Evolutionary conservation across 1,140 invertebrate genomes (phyloP).

Genomic region (Saccostrea glomerata): DNA sequence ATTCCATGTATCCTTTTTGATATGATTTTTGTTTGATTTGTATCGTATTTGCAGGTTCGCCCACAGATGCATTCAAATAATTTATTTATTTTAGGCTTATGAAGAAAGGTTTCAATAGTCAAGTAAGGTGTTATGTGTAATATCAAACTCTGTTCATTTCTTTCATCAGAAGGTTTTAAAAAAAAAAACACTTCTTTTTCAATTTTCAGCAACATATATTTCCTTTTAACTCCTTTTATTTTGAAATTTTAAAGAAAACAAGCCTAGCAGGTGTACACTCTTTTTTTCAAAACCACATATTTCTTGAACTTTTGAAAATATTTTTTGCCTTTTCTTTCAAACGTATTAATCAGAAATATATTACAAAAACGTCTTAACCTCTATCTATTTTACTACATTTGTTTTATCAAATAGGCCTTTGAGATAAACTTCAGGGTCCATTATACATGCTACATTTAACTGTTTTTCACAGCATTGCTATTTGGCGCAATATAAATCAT

Average conservation of each 20-base stretch:
- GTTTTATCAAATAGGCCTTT: slow-evolving; percentile 1
- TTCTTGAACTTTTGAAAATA: neutral
- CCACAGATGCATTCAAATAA: neutral
- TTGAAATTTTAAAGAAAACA: neutral
- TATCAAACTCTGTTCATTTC: slow-evolving; percentile 1
- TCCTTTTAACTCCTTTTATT: slow-evolving; percentile 16
- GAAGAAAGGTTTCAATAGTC: slow-evolving; percentile 4
- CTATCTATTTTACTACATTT: slow-evolving; percentile 18
- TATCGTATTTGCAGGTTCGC: neutral
- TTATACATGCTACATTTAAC: slow-evolving; percentile 9
- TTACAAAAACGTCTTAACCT: neutral
- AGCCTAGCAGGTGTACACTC: neutral
- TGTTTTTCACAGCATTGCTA: neutral
- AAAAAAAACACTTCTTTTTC: slow-evolving; percentile 17
- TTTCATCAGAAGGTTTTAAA: slow-evolving; percentile 2
- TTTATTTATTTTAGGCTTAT: slow-evolving; percentile 13
- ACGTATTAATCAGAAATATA: neutral
- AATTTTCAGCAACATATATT: neutral
- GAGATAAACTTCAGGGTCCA: neutral
- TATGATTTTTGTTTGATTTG: neutral
- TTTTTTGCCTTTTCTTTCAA: neutral
- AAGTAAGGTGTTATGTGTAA: neutral
- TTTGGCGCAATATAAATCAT: neutral
- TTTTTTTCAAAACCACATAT: neutral
- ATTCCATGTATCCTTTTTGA: neutral